These are phyloP conservation scores for Haliclona indistincta DNA, from an alignment of 37 sponge, comb jelly and placozoan species.

Conservation along the genomic window DNA sequence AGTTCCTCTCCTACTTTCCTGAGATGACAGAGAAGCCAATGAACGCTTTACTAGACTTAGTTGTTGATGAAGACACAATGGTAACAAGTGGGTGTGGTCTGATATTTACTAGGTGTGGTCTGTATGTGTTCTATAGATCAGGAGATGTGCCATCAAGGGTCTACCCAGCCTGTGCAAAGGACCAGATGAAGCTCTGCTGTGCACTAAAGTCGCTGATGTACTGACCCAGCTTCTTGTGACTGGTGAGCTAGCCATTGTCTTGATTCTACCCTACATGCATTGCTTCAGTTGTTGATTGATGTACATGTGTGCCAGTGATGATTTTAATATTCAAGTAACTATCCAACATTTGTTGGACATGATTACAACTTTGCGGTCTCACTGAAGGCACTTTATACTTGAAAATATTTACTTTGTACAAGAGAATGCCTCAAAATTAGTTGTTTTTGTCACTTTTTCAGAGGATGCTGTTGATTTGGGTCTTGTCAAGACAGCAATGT, in stretches of 20 bases:
- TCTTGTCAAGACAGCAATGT: slow-evolving; percentile 60
- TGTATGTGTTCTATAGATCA: slow-evolving; percentile 31
- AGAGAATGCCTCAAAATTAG: neutral
- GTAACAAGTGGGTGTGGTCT: slow-evolving; percentile 12
- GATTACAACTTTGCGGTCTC: too few relatives aligned
- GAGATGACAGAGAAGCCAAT: slow-evolving; percentile 26
- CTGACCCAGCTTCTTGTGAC: slow-evolving; percentile 63
- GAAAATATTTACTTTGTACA: neutral
- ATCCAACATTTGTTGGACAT: too few relatives aligned
- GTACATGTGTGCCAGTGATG: too few relatives aligned
- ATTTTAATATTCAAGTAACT: too few relatives aligned
- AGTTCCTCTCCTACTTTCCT: slow-evolving; percentile 52
- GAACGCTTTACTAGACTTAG: slow-evolving; percentile 56
- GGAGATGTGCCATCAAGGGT: slow-evolving; percentile 57
- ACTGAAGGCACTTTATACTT: too few relatives aligned
- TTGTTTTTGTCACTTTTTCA: slow-evolving; percentile 2
- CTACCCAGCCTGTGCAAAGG: slow-evolving; percentile 60
- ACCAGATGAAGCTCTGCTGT: neutral
- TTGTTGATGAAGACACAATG: slow-evolving; percentile 63
- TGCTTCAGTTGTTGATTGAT: too few relatives aligned
- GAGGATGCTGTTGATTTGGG: slow-evolving; percentile 61
- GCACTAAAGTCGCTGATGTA: slow-evolving; percentile 59
- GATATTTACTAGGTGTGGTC: neutral
- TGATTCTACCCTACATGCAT: too few relatives aligned
- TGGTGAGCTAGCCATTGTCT: slow-evolving; percentile 38